Evolutionary conservation across 1,140 invertebrate species (phyloP), one percentile per base, ranked within the genome.

Genomic region (Drosophila lacertosa): DNA sequence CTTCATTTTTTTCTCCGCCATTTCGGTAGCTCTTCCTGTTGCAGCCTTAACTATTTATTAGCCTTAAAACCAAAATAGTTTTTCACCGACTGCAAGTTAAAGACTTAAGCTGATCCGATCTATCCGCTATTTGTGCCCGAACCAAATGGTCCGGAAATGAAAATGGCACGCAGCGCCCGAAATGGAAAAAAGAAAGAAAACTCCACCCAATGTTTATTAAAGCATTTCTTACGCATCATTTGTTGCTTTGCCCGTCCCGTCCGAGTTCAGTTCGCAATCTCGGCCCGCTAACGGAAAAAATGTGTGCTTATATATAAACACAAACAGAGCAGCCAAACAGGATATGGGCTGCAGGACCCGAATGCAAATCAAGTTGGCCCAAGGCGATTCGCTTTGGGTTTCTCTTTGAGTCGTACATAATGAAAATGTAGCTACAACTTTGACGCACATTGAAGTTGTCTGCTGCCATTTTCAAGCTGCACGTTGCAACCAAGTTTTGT

Each of bases 171-270:
- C 11, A 60, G 3, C 33, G 32, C 47, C 48, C 47, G 45, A 24
- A 68, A 55, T 63, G 29, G 1, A 11, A 39, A 10, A 26, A 22
- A 16, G 24, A 16, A 50, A 39, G 20, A 58, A 44, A 29, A 65
- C 53, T 55, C 32, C 18, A 45, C 50, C 42, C 62, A 59, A 45
- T 71, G 66, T 81, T 84, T 77, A 84, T 84, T 86, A 88, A 86
- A 77, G 69, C 81, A 86, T 81, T 86, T 81, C 81, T 86, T 86
- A 86, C 82, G 82, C 81, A 88, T 81, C 82, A 86, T 86, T 86
- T 88, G 81, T 75, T 86, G 69, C 70, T 70, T 35, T 33, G 18
- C 7, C 48, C 11, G 32, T 64, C 67, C 11, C 45, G 54, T 29
- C 42, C 10, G 4, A 16, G 35, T 40, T 47, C 54, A 60, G 26